Conservation (phyloP, 1,140 invertebrate species). For the Brachystomella parvula region DNA sequence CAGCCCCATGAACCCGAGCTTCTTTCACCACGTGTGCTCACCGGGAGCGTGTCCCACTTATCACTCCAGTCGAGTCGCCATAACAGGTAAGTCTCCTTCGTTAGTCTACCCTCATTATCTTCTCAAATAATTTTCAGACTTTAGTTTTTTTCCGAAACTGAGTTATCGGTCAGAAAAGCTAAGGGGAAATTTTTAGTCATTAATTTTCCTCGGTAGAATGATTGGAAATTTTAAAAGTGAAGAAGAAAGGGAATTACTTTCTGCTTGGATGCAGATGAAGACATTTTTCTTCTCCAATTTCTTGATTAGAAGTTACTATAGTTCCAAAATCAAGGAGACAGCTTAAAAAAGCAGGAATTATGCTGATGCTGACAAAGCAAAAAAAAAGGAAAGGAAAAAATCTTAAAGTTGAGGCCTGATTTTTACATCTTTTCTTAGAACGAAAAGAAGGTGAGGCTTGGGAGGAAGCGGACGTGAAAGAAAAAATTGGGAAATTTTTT, state of each 20-base stretch:
- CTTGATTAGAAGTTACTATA: neutral
- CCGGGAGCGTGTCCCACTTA: conserved; percentile 33
- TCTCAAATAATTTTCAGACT: neutral
- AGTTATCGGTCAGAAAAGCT: neutral
- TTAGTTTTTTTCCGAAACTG: neutral
- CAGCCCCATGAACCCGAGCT: conserved; percentile 36
- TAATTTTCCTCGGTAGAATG: neutral
- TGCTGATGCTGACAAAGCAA: neutral
- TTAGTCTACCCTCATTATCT: no score
- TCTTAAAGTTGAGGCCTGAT: neutral
- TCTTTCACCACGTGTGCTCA: conserved; percentile 36
- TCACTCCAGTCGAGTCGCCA: conserved; percentile 38
- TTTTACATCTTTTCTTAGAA: no score
- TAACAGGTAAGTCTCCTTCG: conserved; percentile 37
- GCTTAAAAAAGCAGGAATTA: neutral
- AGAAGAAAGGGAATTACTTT: no score
- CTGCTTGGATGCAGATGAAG: neutral
- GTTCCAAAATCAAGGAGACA: neutral
- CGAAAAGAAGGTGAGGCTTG: no score
- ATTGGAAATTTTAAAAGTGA: no score
- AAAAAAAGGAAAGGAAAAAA: neutral
- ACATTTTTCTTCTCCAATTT: no score
- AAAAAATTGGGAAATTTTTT: neutral
- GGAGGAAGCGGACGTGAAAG: no score
- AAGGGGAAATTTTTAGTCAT: neutral